Evolutionary conservation across 2,797 vertebrate genomes (phyloP).

Genomic region (Discoglossus pictus): DNA sequence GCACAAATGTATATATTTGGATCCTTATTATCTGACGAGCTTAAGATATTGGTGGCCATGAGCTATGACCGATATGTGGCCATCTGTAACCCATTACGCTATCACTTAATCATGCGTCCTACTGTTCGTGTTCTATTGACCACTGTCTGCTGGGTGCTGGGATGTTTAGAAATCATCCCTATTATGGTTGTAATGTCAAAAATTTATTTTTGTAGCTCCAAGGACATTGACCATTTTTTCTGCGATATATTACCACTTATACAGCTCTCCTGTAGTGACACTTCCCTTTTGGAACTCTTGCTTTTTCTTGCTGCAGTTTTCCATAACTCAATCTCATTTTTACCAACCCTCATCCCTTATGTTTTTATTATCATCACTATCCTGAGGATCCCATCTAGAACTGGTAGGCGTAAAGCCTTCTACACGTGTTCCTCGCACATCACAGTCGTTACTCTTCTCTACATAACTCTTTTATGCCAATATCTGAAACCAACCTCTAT

Average conservation of each 20-base stretch:
- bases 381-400: constrained; percentile 13
- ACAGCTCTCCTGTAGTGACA: constrained; percentile 18
- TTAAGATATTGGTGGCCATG: constrained; percentile 17
- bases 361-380: constrained; percentile 39
- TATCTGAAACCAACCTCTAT: no score
- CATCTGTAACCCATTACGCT: constrained; percentile 18
- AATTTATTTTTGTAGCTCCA: constrained; percentile 14
- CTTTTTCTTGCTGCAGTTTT: constrained; percentile 15
- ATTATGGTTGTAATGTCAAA: not conserved
- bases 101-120: not conserved
- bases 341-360: constrained; percentile 29
- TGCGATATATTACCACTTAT: constrained; percentile 13
- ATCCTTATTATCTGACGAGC: not conserved
- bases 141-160: not conserved
- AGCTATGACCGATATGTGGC: constrained; percentile 21
- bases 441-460: constrained; percentile 1
- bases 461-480: no score
- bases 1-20: constrained; percentile 2
- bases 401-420: constrained; percentile 42
- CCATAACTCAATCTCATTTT: not conserved
- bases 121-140: not conserved
- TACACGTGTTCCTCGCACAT: constrained; percentile 49
- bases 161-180: constrained; percentile 11
- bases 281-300: not conserved
- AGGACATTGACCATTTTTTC: constrained; percentile 27